phyloP scores from a whole-genome alignment of 2,797 vertebrate species.

The Spea hammondii region DNA sequence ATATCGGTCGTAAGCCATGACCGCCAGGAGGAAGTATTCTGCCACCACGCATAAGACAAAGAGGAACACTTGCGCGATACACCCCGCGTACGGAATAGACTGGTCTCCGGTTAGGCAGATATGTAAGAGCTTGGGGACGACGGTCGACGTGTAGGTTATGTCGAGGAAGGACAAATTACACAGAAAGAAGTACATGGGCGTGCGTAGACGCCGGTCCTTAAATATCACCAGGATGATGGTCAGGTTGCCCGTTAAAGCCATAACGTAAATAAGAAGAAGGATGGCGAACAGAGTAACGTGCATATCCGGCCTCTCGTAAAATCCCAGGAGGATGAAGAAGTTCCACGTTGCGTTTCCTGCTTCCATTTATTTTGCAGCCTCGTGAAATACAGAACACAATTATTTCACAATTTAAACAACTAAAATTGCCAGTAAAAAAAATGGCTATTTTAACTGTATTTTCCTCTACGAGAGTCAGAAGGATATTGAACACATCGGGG shows the following conservation, averaged over 20 bases:
- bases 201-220: conserved; percentile 3
- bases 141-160: conserved; percentile 3
- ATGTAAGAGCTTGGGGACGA: conserved; percentile 20
- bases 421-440: too few relatives aligned
- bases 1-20: conserved; percentile 54
- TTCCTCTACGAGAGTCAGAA: too few relatives aligned
- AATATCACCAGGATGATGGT: conserved; percentile 10
- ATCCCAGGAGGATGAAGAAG: conserved; percentile 42
- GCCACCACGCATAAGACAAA: conserved; percentile 22
- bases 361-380: neutral
- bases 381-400: neutral
- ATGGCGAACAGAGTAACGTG: neutral
- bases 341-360: neutral
- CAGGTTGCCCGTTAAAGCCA: conserved; percentile 14
- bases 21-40: conserved; percentile 36
- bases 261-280: conserved; percentile 20
- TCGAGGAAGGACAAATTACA: conserved; percentile 20
- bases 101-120: conserved; percentile 4
- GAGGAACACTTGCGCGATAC: conserved; percentile 8
- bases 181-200: conserved; percentile 29
- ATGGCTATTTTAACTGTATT: too few relatives aligned
- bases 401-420: neutral
- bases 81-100: conserved; percentile 2
- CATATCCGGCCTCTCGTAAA: conserved; percentile 37
- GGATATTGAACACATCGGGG: too few relatives aligned